These are phyloP conservation scores for Sinocyclocheilus grahami DNA, from an alignment of 2,113 vertebrate species.

Conservation along the genomic window DNA sequence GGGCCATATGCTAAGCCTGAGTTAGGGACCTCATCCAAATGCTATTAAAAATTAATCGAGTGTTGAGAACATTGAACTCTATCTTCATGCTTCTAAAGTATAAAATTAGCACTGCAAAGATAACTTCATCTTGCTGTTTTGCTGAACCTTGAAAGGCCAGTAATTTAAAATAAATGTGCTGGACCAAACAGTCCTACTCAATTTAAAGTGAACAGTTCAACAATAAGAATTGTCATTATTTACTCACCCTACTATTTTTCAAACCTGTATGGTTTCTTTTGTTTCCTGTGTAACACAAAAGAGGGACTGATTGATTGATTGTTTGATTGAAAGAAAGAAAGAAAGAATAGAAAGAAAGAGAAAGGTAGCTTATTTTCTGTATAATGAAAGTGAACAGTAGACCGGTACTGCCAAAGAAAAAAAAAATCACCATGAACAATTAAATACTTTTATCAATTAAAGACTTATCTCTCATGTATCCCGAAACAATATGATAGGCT, in stretches of 20 bases:
- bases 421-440: too few species aligned
- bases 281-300: background rate
- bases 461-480: too few species aligned
- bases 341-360: background rate
- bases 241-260: too few species aligned
- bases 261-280: background rate
- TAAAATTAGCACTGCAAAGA: conserved; percentile 50
- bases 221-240: background rate
- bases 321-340: too few species aligned
- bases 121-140: conserved; percentile 19
- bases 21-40: conserved; percentile 23
- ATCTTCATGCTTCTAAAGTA: conserved; percentile 43
- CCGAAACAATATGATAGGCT: too few species aligned
- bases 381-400: background rate
- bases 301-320: too few species aligned
- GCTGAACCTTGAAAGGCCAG: conserved; percentile 17
- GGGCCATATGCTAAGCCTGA: conserved; percentile 32
- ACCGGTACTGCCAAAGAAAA: background rate
- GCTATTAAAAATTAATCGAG: conserved; percentile 39
- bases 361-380: background rate
- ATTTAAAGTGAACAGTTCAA: background rate
- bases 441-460: too few species aligned
- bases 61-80: conserved; percentile 25
- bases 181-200: background rate
- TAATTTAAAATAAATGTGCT: conserved; percentile 10